Percentiles rank a stretch among this genome's conserved stretches.
Conservation (phyloP, 2,113 vertebrate species). For the Hystrix brachyura region DNA sequence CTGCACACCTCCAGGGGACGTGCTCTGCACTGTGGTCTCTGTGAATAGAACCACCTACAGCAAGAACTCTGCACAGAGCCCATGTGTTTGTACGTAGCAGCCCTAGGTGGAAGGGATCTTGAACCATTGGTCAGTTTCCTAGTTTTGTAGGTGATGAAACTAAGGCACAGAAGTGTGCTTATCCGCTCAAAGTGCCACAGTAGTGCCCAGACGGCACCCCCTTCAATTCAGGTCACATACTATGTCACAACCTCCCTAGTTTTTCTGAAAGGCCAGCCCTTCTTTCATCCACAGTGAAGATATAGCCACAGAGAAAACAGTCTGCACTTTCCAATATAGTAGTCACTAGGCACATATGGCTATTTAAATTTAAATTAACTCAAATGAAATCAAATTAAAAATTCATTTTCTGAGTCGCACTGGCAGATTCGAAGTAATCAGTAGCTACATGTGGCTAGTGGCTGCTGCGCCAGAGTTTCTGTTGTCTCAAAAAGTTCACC, state of each 20-base stretch:
- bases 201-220: background rate
- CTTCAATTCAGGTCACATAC: background rate
- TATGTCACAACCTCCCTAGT: background rate
- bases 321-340: background rate
- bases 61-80: background rate
- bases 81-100: background rate
- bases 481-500: background rate
- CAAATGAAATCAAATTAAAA: constrained; percentile 45
- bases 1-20: background rate
- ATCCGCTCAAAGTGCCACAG: background rate
- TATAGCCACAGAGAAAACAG: background rate
- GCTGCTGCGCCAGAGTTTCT: background rate
- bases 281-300: background rate
- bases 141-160: background rate
- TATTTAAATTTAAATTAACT: constrained; percentile 54
- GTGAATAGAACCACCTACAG: rapidly evolving
- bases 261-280: background rate
- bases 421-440: background rate
- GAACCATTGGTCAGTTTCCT: background rate
- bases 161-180: background rate
- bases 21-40: background rate
- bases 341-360: background rate
- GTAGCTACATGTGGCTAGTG: background rate
- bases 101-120: background rate
- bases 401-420: background rate